These are phyloP conservation scores for Cisticola juncidis DNA, from an alignment of 2,113 vertebrate species.

Conservation along the genomic window DNA sequence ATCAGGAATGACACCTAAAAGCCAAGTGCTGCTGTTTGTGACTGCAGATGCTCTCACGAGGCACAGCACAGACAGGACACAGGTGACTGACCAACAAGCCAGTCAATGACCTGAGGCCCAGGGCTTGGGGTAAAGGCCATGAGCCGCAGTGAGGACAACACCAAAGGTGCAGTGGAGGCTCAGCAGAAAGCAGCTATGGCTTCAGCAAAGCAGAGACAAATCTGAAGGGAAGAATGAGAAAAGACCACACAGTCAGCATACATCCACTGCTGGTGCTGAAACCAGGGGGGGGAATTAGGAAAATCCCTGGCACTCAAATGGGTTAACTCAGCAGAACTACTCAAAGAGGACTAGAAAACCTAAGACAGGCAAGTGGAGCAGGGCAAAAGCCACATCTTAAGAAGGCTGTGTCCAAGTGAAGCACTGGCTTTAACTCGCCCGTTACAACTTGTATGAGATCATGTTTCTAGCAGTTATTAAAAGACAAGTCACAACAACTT, in stretches of 20 bases:
- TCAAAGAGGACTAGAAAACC: not conserved
- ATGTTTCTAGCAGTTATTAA: not conserved
- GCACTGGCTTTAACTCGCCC: not conserved
- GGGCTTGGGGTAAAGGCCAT: not conserved
- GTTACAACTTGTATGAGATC: not conserved
- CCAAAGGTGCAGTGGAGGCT: not conserved
- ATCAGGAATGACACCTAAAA: not conserved
- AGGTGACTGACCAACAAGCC: not conserved
- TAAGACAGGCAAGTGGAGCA: not conserved
- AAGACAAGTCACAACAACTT: not conserved
- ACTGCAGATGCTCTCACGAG: fast-evolving
- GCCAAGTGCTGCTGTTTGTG: not conserved
- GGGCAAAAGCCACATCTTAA: not conserved
- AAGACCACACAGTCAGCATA: fast-evolving
- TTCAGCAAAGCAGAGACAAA: not conserved
- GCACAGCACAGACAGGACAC: not conserved
- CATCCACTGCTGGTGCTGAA: not conserved
- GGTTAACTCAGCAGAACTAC: not conserved
- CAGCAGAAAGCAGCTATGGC: fast-evolving
- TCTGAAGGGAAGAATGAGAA: not conserved
- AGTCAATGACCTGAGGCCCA: not conserved
- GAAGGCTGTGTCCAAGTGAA: not conserved
- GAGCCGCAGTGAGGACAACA: not conserved
- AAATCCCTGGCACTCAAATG: not conserved
- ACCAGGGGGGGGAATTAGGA: not conserved